Percentiles rank a stretch among this genome's conserved stretches.
Conservation (phyloP, 2,888 invertebrate genomes). For the Rhodophaea formosa region DNA sequence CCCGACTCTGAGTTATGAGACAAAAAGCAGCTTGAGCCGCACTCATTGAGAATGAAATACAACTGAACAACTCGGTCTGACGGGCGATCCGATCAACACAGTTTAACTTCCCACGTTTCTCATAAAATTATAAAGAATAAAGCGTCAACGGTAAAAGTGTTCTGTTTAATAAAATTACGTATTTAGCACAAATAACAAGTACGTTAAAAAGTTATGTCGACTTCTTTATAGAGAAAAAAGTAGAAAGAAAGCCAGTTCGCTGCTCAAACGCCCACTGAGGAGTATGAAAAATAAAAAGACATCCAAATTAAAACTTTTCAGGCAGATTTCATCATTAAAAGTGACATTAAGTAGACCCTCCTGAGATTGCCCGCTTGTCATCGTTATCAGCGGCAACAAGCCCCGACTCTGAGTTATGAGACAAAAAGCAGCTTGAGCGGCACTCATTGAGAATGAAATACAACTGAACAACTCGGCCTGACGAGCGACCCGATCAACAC, state of each 20-base stretch:
- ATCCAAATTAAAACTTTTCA: too few relatives aligned
- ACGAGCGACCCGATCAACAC: conserved; percentile 33
- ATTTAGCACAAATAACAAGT: too few relatives aligned
- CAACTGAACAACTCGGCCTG: conserved; percentile 39
- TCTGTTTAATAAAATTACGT: too few relatives aligned
- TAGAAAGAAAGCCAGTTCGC: too few relatives aligned
- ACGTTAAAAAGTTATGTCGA: too few relatives aligned
- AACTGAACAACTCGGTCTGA: conserved; percentile 40
- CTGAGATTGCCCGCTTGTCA: conserved; percentile 4
- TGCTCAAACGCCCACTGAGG: too few relatives aligned
- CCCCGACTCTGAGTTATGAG: conserved; percentile 11
- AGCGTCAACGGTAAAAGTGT: too few relatives aligned
- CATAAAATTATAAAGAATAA: too few relatives aligned
- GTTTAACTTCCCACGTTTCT: conserved; percentile 35
- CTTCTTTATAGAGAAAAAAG: too few relatives aligned
- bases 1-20: conserved; percentile 12
- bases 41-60: conserved; percentile 38
- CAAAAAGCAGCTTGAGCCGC: conserved; percentile 15
- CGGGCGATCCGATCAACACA: conserved; percentile 34
- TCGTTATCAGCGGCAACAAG: conserved; percentile 12
- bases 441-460: conserved; percentile 37
- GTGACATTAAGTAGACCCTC: conserved; percentile 1
- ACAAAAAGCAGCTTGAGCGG: conserved; percentile 15
- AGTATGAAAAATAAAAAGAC: too few relatives aligned
- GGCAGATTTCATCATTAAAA: too few relatives aligned